Evolutionary conservation across 1,140 invertebrate genomes (phyloP).

Genomic region (Drosophila subobscura): DNA sequence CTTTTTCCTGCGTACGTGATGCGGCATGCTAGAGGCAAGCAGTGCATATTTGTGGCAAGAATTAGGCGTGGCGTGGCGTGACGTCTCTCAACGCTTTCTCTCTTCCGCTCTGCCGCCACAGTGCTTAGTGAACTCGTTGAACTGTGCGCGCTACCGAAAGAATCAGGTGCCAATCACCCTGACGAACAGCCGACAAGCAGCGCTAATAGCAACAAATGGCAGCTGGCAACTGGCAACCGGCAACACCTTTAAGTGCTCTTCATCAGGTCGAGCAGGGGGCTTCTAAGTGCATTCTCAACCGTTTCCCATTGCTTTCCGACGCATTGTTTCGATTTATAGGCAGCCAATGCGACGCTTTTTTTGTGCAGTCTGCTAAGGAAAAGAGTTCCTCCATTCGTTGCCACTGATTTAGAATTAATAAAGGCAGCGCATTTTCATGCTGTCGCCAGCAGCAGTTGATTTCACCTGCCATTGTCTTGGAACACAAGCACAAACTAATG

Average conservation of each 20-base stretch:
- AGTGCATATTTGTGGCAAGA: constrained; percentile 35
- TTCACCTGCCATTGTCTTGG: constrained; percentile 72
- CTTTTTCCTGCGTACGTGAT: constrained; percentile 39
- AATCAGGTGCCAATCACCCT: constrained; percentile 44
- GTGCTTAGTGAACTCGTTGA: constrained; percentile 50
- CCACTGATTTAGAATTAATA: constrained; percentile 78
- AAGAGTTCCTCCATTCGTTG: no score
- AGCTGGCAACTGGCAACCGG: constrained; percentile 24
- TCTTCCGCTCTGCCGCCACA: constrained; percentile 3
- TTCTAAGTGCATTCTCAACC: constrained; percentile 63
- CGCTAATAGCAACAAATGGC: constrained; percentile 52
- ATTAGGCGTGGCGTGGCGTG: constrained; percentile 33
- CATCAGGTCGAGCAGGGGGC: constrained; percentile 44
- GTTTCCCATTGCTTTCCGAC: constrained; percentile 56
- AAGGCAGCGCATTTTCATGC: constrained; percentile 35
- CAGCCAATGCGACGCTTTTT: neutral
- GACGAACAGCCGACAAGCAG: neutral
- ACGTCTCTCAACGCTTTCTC: constrained; percentile 33
- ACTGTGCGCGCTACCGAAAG: constrained; percentile 16
- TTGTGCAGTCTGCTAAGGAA: constrained; percentile 4
- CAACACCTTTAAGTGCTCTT: constrained; percentile 66
- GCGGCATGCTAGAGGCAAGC: constrained; percentile 27
- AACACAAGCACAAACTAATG: constrained; percentile 15
- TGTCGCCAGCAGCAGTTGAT: constrained; percentile 63
- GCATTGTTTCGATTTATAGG: constrained; percentile 9